Percentiles rank a stretch among this genome's conserved stretches.
Evolutionary conservation across 2,888 invertebrate genomes (phyloP).

Genomic region (Hypena proboscidalis): DNA sequence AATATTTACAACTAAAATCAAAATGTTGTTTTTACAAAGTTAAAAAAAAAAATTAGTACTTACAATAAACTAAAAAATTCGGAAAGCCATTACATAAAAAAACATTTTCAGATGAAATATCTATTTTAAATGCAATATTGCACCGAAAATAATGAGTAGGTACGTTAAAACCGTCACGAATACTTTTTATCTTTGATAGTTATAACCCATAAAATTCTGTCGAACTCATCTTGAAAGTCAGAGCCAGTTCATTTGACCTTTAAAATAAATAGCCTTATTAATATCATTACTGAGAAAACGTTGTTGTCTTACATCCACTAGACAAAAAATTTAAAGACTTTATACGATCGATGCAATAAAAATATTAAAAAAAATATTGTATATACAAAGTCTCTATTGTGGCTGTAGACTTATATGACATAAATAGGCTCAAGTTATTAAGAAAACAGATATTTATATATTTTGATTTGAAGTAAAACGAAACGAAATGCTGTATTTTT

Average conservation of each 20-base stretch:
- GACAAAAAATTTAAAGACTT: slow-evolving; percentile 12
- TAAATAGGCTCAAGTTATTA: too few relatives aligned
- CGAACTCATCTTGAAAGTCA: slow-evolving; percentile 62
- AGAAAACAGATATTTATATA: too few relatives aligned
- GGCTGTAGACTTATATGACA: too few relatives aligned
- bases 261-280: slow-evolving; percentile 74
- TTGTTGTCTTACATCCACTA: slow-evolving; percentile 45
- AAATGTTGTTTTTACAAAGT: too few relatives aligned
- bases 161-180: slow-evolving; percentile 32
- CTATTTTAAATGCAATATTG: slow-evolving; percentile 8
- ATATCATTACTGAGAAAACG: slow-evolving; percentile 60
- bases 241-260: slow-evolving; percentile 73
- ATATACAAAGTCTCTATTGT: too few relatives aligned
- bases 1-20: too few relatives aligned
- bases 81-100: background rate
- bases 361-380: too few relatives aligned
- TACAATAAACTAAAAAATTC: slow-evolving; percentile 2
- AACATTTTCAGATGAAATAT: background rate
- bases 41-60: too few relatives aligned
- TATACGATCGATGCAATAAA: too few relatives aligned
- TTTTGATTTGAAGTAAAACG: too few relatives aligned
- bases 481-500: too few relatives aligned
- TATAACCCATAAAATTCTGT: slow-evolving; percentile 59
- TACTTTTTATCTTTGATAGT: slow-evolving; percentile 47
- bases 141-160: slow-evolving; percentile 18